Evolutionary conservation across 2,888 invertebrate genomes (phyloP).

Genomic region (Pseudococcus longispinus): DNA sequence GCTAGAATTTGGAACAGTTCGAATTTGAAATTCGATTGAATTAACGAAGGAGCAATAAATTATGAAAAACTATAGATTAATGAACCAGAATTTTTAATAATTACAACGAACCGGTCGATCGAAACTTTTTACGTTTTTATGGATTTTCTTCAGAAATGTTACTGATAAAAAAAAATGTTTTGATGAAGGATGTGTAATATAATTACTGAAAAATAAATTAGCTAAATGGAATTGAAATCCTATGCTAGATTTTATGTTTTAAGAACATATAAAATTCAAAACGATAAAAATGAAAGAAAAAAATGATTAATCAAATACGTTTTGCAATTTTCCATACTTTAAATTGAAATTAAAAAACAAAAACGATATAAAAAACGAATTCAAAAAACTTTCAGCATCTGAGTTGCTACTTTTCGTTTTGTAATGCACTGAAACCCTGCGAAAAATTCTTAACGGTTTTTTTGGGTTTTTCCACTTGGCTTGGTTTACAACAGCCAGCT

Average conservation of each 20-base stretch:
- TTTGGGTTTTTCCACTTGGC: too few relatives aligned
- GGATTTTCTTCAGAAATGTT: neutral
- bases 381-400: neutral
- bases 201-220: neutral
- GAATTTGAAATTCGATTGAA: too few relatives aligned
- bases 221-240: too few relatives aligned
- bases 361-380: neutral
- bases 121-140: neutral
- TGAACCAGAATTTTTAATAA: neutral
- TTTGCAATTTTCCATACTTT: neutral
- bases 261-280: too few relatives aligned
- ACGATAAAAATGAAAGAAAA: neutral
- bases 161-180: neutral
- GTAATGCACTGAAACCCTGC: too few relatives aligned
- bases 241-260: too few relatives aligned
- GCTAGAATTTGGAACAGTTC: neutral
- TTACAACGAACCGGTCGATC: neutral
- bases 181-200: neutral
- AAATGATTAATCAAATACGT: neutral
- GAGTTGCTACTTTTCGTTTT: too few relatives aligned
- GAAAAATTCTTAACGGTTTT: too few relatives aligned
- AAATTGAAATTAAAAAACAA: neutral
- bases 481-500: too few relatives aligned
- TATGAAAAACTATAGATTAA: too few relatives aligned
- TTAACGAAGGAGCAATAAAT: too few relatives aligned